A percentile compares a stretch with the other conserved stretches of the same genome.
Evolutionary conservation across 2,888 invertebrate genomes (phyloP).

Genomic region (Catotricha subobsoleta): DNA sequence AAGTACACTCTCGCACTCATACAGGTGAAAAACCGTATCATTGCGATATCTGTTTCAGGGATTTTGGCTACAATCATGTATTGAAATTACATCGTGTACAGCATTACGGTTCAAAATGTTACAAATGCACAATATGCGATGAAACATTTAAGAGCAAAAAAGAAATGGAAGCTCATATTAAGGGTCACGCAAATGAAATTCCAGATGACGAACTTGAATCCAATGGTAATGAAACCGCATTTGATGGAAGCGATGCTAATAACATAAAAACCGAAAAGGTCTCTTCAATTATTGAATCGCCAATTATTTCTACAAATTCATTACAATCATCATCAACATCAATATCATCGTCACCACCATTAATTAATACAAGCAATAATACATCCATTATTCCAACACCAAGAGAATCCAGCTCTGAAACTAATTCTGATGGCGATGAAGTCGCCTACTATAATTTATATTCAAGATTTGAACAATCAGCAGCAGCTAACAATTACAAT

Average conservation of each 20-base stretch:
- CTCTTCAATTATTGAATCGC: conserved; percentile 13
- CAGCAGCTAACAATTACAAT: neutral
- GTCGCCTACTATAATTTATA: conserved; percentile 12
- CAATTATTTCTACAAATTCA: conserved; percentile 18
- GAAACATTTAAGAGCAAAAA: conserved; percentile 82
- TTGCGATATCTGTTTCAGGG: conserved; percentile 78
- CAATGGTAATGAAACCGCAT: neutral
- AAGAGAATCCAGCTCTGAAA: conserved; percentile 13
- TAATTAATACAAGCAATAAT: conserved; percentile 1
- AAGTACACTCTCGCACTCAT: conserved; percentile 79
- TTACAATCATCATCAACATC: conserved; percentile 26
- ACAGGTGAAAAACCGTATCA: conserved; percentile 83
- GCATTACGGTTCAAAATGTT: conserved; percentile 80
- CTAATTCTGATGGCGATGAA: conserved; percentile 13
- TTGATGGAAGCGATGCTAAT: neutral
- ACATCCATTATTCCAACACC: conserved; percentile 11
- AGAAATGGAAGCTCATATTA: conserved; percentile 77
- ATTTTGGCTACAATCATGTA: conserved; percentile 83
- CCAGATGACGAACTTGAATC: conserved; percentile 31
- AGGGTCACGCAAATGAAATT: conserved; percentile 47
- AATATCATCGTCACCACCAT: conserved; percentile 1
- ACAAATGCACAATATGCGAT: conserved; percentile 81
- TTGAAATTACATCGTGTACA: conserved; percentile 76
- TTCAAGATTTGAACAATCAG: conserved; percentile 11
- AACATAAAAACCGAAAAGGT: conserved; percentile 20